Evolutionary conservation across 2,888 invertebrate species (phyloP).

Genomic region (Drosophila paranaensis): DNA sequence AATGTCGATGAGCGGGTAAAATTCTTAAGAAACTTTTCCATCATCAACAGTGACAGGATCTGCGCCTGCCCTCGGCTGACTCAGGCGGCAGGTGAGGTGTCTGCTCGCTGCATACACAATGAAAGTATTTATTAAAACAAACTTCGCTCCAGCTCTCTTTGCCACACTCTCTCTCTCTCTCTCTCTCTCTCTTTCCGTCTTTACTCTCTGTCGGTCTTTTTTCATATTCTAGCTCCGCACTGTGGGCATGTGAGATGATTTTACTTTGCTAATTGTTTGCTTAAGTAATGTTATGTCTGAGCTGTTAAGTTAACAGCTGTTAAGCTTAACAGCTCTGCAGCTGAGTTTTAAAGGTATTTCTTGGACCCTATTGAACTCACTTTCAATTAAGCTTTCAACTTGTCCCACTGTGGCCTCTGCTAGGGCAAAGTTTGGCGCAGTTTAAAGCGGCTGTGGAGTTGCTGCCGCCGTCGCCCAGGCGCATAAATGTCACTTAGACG

Average conservation of each 20-base stretch:
- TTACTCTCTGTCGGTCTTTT: neutral
- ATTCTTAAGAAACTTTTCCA: conserved; percentile 64
- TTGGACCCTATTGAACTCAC: neutral
- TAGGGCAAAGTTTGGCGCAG: conserved; percentile 49
- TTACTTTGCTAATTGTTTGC: neutral
- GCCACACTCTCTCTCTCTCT: neutral
- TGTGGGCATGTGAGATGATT: neutral
- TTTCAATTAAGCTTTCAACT: no score
- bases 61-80: conserved; percentile 12
- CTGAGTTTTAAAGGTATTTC: neutral
- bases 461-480: conserved; percentile 51
- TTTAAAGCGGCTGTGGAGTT: conserved; percentile 20
- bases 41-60: conserved; percentile 44
- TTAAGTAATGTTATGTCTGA: neutral
- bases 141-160: conserved; percentile 42
- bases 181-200: neutral
- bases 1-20: conserved; percentile 69
- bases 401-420: neutral
- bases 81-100: conserved; percentile 54
- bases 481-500: conserved; percentile 81
- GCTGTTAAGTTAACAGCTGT: neutral
- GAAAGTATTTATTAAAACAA: conserved; percentile 81
- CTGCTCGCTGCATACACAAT: conserved; percentile 63
- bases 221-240: conserved; percentile 9
- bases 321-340: neutral